Percentiles rank a stretch among this genome's conserved stretches.
These are phyloP conservation scores for Campopleginae sp. DNA, from an alignment of 2,888 invertebrate species.

Conservation along the genomic window DNA sequence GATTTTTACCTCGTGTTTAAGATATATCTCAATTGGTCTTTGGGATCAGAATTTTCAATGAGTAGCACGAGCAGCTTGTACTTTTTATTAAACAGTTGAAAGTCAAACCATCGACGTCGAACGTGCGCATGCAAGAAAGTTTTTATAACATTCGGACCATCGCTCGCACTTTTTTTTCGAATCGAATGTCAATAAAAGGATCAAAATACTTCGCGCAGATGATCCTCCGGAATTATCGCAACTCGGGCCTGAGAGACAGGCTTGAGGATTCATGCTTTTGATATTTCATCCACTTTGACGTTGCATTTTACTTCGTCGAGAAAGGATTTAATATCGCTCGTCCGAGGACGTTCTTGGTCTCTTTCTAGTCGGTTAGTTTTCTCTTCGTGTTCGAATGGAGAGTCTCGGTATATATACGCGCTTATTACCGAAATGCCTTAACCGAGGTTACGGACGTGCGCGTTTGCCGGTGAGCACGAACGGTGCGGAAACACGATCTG, in stretches of 20 bases:
- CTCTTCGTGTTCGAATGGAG: slow-evolving; percentile 17
- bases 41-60: not conserved
- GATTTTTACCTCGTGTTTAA: not conserved
- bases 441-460: slow-evolving; percentile 34
- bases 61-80: not conserved
- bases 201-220: no score
- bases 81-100: not conserved
- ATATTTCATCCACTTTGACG: not conserved
- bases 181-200: not conserved
- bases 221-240: not conserved
- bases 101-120: not conserved
- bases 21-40: not conserved
- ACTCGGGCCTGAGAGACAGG: not conserved
- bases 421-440: slow-evolving; percentile 39
- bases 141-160: not conserved
- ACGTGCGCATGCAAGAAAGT: no score
- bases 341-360: slow-evolving; percentile 4
- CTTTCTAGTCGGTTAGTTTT: not conserved
- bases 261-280: not conserved
- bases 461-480: slow-evolving; percentile 32
- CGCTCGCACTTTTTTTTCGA: not conserved
- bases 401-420: slow-evolving; percentile 5
- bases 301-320: not conserved
- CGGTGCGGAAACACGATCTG: slow-evolving; percentile 33
- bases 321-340: slow-evolving; percentile 1